Base-by-base conservation (phyloP, 2,113 vertebrate genomes). In the Indri indri region DNA sequence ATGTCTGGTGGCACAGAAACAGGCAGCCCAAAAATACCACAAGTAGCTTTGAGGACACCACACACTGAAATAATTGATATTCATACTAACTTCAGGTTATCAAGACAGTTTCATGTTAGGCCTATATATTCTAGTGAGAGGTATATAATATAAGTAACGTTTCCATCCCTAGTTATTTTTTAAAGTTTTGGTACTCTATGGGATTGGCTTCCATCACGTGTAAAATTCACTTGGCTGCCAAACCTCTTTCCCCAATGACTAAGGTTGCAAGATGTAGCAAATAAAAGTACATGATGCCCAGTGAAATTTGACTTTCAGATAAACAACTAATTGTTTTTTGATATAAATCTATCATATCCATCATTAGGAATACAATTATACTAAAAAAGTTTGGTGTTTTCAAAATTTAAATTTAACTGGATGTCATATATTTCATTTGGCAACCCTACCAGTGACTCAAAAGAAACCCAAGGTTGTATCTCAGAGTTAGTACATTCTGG, bases 401-500 rank as follows among this genome's bases (percentile, higher is more conserved):
- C 82, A 22, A 94, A 95, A 95, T 63, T 86, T 80, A 65, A 84
- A 61, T 94, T 37, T 83, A 70, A 89, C 22, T 70, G 34, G 1
- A 2, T n/a, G 57, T 25, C 45, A 17, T 82, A 8, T 76, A 76
- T 89, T 94, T 87, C 88, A 71, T 95, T 76, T 94, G 85, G 61
- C 18, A 86, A 52, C 34, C 7, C 68, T 71, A 63, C 17, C 42
- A 79, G 7, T 91, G 82, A 97, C 83, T 97, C 83, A 45, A 87
- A 94, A 90, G n/a, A 87, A 87, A 76, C 11, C 4, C 13, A 88
- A 11, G 32, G 1, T 63, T 93, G 45, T 57, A 87, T 87, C 45
- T 94, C 79, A 52, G 14, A 93, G 52, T 96, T 88, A 90, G 63
- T 81, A 65, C 79, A 95, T 91, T 91, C 93, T 90, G 83, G 91